Percentiles rank a stretch among this genome's conserved stretches.
Conservation (phyloP, 2,113 vertebrate species). For the Chamaetylas fuelleborni region DNA sequence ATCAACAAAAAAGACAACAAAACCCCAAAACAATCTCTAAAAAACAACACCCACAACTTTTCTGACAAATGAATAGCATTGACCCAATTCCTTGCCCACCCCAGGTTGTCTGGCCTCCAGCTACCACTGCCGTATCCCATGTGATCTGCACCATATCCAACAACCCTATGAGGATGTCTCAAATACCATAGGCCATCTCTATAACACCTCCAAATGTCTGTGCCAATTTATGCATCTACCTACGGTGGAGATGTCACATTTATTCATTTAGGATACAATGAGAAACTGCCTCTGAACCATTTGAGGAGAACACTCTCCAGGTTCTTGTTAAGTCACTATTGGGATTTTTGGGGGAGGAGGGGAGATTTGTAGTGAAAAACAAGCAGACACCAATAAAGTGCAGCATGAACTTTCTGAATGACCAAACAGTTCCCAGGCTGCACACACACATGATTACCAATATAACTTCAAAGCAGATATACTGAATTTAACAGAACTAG, state of each 20-base stretch:
- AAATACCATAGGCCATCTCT: not conserved
- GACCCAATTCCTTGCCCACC: not conserved
- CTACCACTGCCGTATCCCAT: not conserved
- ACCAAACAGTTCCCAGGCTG: not conserved
- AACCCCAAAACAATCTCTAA: not conserved
- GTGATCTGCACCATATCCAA: not conserved
- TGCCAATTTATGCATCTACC: not conserved
- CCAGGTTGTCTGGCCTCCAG: not conserved
- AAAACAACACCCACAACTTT: not conserved
- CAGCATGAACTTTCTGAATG: not conserved
- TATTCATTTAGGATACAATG: not conserved
- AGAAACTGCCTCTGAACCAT: not conserved
- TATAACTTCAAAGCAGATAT: not conserved
- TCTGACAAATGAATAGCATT: not conserved
- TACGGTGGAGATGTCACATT: not conserved
- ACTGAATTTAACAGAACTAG: not conserved
- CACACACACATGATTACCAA: not conserved
- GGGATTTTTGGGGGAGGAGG: rapidly evolving
- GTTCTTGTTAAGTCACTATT: not conserved
- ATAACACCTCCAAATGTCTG: not conserved
- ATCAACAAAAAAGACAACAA: not conserved
- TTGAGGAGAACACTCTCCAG: not conserved
- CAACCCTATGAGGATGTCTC: not conserved
- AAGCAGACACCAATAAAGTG: not conserved
- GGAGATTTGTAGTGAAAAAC: not conserved